Percentiles rank a stretch among this genome's conserved stretches.
phyloP scores from a whole-genome alignment of 2,797 vertebrate genomes.

The Eurystomus glaucurus region DNA sequence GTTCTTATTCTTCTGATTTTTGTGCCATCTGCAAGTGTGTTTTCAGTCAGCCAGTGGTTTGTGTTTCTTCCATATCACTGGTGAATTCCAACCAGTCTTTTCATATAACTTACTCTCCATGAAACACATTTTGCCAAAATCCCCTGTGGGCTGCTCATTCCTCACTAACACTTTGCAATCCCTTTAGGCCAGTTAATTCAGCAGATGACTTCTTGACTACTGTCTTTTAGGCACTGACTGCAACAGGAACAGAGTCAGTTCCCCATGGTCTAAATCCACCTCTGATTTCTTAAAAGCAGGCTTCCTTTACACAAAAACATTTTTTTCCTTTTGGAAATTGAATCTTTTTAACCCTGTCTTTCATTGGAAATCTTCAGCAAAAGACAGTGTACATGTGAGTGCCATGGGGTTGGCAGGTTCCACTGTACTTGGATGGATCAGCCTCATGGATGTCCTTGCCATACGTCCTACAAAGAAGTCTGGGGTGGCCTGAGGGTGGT shows the following conservation, averaged over 20 bases:
- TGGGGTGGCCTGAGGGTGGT: background rate
- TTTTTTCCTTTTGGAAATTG: background rate
- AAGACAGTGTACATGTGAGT: background rate
- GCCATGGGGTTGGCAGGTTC: background rate
- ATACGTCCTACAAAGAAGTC: background rate
- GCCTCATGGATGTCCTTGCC: background rate
- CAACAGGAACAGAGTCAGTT: background rate
- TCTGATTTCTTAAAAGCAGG: background rate
- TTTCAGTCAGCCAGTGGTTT: background rate
- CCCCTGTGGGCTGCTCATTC: background rate
- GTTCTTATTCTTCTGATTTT: background rate
- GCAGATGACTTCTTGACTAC: background rate
- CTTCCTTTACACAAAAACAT: background rate
- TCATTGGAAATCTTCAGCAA: background rate
- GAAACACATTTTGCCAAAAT: constrained; percentile 2
- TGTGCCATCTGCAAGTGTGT: background rate
- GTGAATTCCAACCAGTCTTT: background rate
- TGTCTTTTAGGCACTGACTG: background rate
- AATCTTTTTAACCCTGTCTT: background rate
- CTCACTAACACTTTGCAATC: background rate
- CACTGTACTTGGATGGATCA: background rate
- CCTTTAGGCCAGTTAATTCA: background rate
- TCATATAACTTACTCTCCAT: background rate
- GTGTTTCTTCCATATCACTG: background rate
- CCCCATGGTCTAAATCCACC: background rate